Evolutionary conservation across 2,797 vertebrate genomes (phyloP).

Genomic region (Sciurus carolinensis): DNA sequence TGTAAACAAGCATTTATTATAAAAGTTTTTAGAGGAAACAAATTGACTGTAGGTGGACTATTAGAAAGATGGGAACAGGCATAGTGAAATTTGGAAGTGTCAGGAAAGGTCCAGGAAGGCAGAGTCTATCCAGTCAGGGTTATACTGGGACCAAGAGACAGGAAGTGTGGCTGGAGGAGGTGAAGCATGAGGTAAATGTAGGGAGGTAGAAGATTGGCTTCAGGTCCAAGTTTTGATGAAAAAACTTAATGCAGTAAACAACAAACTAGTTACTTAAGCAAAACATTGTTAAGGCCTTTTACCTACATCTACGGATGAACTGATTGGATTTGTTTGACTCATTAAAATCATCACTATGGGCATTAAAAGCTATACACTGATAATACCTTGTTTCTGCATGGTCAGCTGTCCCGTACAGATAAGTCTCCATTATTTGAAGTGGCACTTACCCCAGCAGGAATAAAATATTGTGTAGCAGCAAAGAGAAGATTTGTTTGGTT

Average conservation of each 20-base stretch:
- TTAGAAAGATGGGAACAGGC: not conserved
- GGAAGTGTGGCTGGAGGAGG: not conserved
- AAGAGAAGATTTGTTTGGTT: not conserved
- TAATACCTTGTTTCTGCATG: not conserved
- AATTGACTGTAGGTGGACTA: not conserved
- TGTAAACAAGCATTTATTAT: constrained; percentile 28
- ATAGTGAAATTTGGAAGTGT: not conserved
- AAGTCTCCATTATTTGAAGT: not conserved
- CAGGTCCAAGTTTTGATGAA: not conserved
- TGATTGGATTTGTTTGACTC: not conserved
- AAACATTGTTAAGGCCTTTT: not conserved
- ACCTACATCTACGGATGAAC: not conserved
- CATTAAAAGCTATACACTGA: not conserved
- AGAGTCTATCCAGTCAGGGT: not conserved
- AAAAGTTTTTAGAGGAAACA: constrained; percentile 11
- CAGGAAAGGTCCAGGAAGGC: not conserved
- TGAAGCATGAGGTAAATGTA: not conserved
- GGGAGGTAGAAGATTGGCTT: not conserved
- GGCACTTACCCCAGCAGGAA: not conserved
- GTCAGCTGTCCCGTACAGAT: not conserved
- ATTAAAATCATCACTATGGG: not conserved
- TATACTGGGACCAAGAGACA: not conserved
- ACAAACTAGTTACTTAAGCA: not conserved
- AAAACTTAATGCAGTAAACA: not conserved
- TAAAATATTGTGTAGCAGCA: not conserved